Base-by-base conservation (phyloP, 2,888 invertebrate genomes). In the Proisotoma minuta region DNA sequence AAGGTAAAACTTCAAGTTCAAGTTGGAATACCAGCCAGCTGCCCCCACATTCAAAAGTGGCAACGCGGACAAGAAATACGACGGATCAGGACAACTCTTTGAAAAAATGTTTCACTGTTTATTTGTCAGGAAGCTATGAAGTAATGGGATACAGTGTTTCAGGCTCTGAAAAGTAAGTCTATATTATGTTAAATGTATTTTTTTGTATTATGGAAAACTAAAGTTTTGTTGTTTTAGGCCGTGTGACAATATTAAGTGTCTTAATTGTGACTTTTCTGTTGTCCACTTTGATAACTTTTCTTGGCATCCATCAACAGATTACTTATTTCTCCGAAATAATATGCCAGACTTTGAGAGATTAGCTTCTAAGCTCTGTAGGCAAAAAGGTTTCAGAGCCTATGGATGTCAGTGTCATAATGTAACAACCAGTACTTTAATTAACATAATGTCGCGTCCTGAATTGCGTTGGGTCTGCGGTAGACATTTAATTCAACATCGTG, bases 321-420 rank as follows among this genome's bases (percentile, higher is more conserved):
- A 73, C 54, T 60, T 70, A n/a, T 73, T 73, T 53, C 54, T 73
- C 1, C 20, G 71, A 51, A 71, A 71, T 48, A 69, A 70, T 54
- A 73, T 73, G 71, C 73, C 73, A 18, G 69, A 71, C 12, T 73
- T 71, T 57, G 66, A 70, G 15, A 69, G 68, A 51, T 52, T 73
- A 1, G 59, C 60, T 10, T 43, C 26, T 3, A 69, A 70, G 24
- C 57, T 73, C 22, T n/a, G 34, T 4, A 69, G 65, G 50, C 64
- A 53, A 40, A 63, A 59, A 57, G 73, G 73, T 15, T 59, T 43
- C 1, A 43, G 73, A 29, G 73, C 73, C 10, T 73, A 73, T 57
- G 68, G 68, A 12, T 73, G 73, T 48, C 73, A 73, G 20, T 73
- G 73, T 62, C 62, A 68, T 43, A 62, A 65, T 62, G 18, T 73